Evolutionary conservation across 2,113 vertebrate genomes (phyloP), one percentile per base, ranked within the genome.

Genomic region (Holacanthus passer): DNA sequence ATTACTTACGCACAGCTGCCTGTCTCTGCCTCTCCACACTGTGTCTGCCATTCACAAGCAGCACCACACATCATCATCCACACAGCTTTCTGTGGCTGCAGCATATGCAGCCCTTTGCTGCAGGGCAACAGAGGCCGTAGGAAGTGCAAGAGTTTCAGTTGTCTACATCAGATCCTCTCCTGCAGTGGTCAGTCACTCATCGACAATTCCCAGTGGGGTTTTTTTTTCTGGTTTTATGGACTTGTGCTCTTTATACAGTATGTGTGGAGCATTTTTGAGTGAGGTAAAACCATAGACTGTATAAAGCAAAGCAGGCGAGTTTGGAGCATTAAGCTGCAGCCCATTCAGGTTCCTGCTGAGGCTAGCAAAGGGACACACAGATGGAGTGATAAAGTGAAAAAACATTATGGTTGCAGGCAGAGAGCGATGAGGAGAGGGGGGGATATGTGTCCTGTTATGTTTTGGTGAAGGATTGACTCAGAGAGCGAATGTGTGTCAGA

Each of bases 1-100:
- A 92, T 93, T 93, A 92, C 88, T 94, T 85, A 77, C 24, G 60
- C 92, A 80, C 91, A 91, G 83, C 89, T 93, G 91, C 90, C 64
- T 55, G 75, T 76, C 75, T 87, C 82, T 88, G 86, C 87, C 68
- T 80, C 77, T 55, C 83, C 60, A 56, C 83, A 69, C 66, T 84
- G 78, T 64, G 88, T 68, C 79, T 86, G 87, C 77, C 85, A 88
- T 81, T 88, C 86, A 88, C 43, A 47, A 20, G 64, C 70, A 41
- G 43, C 79, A 56, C 45, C 39, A 62, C 43, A 83, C 55, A 56
- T n/a, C n/a, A n/a, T n/a, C 86, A 74, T 63, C 56, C 77, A 19
- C 31, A 32, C 63, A 37, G 74, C 12, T 70, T 65, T 77, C 73
- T 62, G 64, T 32, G 48, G 72, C 64, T 82, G 83, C 86, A 91